phyloP scores from a whole-genome alignment of 1,140 invertebrate genomes.

The Scaptodrosophila lebanonensis region DNA sequence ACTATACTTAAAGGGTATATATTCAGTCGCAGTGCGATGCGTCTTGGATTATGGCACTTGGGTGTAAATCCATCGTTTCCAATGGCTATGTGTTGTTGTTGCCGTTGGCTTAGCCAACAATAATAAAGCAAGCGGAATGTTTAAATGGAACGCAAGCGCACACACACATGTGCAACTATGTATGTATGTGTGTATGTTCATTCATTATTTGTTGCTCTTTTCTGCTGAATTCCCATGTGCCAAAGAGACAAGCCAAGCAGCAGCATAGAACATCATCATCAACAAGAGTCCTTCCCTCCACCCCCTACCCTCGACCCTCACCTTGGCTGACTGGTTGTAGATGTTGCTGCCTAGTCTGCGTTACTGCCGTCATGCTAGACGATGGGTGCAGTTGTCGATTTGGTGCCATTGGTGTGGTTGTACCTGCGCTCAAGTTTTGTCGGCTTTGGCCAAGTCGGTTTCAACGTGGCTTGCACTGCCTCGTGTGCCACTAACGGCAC shows the following conservation, averaged over 20 bases:
- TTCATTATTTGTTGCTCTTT: constrained; percentile 75
- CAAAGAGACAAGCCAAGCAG: constrained; percentile 57
- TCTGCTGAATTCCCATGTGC: constrained; percentile 54
- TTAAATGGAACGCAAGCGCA: constrained; percentile 66
- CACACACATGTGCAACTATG: constrained; percentile 14
- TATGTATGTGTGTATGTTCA: constrained; percentile 40
- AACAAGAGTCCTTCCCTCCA: constrained; percentile 27
- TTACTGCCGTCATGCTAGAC: constrained; percentile 28
- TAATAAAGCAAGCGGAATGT: constrained; percentile 70
- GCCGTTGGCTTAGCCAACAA: constrained; percentile 48
- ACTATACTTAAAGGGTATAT: not conserved
- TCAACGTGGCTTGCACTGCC: constrained; percentile 54
- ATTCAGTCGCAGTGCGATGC: constrained; percentile 74
- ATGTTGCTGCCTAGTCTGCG: no score
- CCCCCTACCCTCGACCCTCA: not conserved
- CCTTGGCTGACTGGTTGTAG: no score
- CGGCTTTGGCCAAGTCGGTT: constrained; percentile 42
- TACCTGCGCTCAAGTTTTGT: constrained; percentile 61
- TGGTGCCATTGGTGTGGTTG: constrained; percentile 22
- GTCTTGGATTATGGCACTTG: constrained; percentile 77
- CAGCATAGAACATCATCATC: constrained; percentile 71
- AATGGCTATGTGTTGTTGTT: constrained; percentile 38
- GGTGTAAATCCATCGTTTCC: constrained; percentile 74
- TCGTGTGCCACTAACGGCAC: constrained; percentile 58
- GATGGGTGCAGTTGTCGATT: constrained; percentile 55